These are phyloP conservation scores for Monomorium pharaonis DNA, from an alignment of 1,140 invertebrate genomes.

Conservation along the genomic window DNA sequence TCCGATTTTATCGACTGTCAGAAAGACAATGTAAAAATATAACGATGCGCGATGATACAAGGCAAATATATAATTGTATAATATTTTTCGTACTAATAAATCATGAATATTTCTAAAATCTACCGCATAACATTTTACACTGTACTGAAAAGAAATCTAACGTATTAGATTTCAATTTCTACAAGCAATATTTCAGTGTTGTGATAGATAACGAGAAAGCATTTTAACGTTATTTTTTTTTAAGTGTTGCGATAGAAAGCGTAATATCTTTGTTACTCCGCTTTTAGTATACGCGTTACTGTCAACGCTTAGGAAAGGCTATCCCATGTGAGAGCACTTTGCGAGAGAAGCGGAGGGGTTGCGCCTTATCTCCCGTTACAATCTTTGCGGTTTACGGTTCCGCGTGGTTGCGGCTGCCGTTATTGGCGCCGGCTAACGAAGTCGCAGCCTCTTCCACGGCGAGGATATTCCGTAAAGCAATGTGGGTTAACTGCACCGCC, in stretches of 20 bases:
- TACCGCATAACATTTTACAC: too few relatives aligned
- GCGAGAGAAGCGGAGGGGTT: background rate
- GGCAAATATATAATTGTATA: background rate
- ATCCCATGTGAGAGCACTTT: too few relatives aligned
- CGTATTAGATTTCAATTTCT: background rate
- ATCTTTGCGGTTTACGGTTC: background rate
- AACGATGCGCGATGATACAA: background rate
- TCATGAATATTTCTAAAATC: background rate
- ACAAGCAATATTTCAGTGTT: background rate
- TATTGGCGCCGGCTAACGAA: constrained; percentile 40
- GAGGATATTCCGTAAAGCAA: background rate
- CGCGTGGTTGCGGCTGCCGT: constrained; percentile 7
- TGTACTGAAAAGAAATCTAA: background rate
- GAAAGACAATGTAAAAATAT: background rate
- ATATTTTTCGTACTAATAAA: background rate
- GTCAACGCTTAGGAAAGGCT: background rate
- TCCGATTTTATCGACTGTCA: background rate
- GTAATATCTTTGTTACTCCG: background rate
- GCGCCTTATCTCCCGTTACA: background rate
- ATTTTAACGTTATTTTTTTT: background rate
- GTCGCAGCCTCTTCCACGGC: background rate
- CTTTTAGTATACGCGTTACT: background rate
- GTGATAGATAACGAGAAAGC: background rate
- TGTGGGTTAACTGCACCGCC: constrained; percentile 38
- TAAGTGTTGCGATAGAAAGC: background rate